phyloP scores from a whole-genome alignment of 2,888 invertebrate genomes.

The Rhagonycha fulva region DNA sequence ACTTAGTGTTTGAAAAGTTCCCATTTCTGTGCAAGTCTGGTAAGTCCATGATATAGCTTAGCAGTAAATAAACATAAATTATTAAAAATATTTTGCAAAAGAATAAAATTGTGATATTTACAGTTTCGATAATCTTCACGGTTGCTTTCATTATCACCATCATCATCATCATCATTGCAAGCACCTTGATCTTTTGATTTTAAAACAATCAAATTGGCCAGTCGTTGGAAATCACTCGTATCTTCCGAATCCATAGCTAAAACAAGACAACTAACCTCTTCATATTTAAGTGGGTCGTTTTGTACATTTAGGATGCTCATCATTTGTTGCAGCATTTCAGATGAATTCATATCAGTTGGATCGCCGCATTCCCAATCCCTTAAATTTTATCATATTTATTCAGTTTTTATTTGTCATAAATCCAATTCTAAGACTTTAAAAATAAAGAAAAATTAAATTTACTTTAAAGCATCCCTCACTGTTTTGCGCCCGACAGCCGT shows the following conservation, averaged over 20 bases:
- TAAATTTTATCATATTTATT: too few species aligned
- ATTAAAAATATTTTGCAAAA: background rate
- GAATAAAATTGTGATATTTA: background rate
- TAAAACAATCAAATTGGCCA: background rate
- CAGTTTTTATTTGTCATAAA: too few species aligned
- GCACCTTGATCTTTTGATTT: background rate
- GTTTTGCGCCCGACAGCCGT: background rate
- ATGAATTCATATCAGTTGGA: background rate
- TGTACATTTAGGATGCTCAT: background rate
- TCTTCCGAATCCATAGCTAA: background rate
- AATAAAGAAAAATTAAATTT: too few species aligned
- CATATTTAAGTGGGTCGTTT: background rate
- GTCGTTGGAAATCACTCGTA: background rate
- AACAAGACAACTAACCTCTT: background rate
- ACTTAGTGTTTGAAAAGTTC: slow-evolving; percentile 7
- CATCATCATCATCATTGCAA: too few species aligned
- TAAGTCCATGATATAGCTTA: background rate
- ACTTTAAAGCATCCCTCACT: background rate
- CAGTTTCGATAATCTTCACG: background rate
- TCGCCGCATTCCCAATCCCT: background rate
- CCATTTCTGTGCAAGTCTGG: slow-evolving; percentile 3
- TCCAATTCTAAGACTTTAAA: too few species aligned
- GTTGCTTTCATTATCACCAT: background rate
- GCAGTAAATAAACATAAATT: background rate
- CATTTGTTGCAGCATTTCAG: background rate